Evolutionary conservation across 2,113 vertebrate genomes (phyloP).

Genomic region (Murina feae): DNA sequence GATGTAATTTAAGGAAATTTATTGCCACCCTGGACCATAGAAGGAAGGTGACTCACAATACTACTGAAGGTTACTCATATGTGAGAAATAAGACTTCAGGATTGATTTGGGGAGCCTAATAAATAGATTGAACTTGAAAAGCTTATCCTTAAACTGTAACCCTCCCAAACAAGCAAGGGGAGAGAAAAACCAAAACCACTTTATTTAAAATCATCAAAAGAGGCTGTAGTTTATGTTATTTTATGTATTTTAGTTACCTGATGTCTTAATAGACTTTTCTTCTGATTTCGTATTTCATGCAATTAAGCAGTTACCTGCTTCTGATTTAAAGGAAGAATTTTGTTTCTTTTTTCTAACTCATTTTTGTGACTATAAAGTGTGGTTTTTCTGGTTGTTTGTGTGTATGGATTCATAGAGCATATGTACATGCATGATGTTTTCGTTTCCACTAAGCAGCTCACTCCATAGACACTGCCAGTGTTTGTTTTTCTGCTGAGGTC

Average conservation of each 20-base stretch:
- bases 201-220: not conserved
- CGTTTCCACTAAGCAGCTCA: not conserved
- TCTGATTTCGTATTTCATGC: not conserved
- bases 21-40: not conserved
- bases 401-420: not conserved
- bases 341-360: not conserved
- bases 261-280: not conserved
- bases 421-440: not conserved
- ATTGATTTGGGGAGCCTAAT: not conserved
- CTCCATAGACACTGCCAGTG: not conserved
- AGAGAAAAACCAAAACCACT: not conserved
- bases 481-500: constrained; percentile 41
- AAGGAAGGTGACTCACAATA: not conserved
- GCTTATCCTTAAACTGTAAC: not conserved
- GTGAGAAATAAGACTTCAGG: not conserved
- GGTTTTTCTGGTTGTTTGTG: not conserved
- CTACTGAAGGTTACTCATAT: not conserved
- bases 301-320: not conserved
- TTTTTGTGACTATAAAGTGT: not conserved
- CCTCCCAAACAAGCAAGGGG: not conserved
- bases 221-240: not conserved
- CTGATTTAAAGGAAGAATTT: not conserved
- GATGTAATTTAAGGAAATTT: not conserved
- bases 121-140: not conserved
- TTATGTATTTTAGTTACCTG: not conserved